These are phyloP conservation scores for Orchesella flavescens DNA, from an alignment of 2,888 invertebrate species.

Conservation along the genomic window DNA sequence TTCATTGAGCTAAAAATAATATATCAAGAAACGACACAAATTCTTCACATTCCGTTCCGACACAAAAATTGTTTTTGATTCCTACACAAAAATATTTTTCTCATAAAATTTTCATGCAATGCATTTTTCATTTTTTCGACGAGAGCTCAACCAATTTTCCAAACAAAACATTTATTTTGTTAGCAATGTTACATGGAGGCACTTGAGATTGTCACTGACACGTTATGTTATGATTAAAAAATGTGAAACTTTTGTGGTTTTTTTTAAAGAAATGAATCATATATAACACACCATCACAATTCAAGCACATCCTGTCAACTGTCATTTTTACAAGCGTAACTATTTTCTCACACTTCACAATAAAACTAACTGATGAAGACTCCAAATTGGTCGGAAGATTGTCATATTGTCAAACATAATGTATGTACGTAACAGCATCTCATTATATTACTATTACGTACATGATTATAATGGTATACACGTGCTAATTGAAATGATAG, in stretches of 20 bases:
- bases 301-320: neutral
- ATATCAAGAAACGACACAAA: neutral
- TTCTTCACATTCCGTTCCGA: neutral
- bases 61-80: too few species aligned
- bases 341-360: constrained; percentile 3
- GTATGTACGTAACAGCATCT: neutral
- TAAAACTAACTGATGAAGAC: neutral
- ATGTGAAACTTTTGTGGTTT: constrained; percentile 1
- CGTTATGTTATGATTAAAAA: too few species aligned
- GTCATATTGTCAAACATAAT: constrained; percentile 15
- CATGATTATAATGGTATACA: neutral
- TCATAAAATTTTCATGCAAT: too few species aligned
- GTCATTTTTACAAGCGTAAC: neutral
- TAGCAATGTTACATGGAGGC: too few species aligned
- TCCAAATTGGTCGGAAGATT: constrained; percentile 11
- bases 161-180: too few species aligned
- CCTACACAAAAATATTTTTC: too few species aligned
- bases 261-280: neutral
- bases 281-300: neutral
- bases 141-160: too few species aligned
- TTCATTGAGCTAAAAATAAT: neutral
- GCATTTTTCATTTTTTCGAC: too few species aligned
- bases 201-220: too few species aligned
- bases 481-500: constrained; percentile 1
- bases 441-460: constrained; percentile 2